These are phyloP conservation scores for Pelodiscus sinensis DNA, from an alignment of 2,113 vertebrate genomes.

Conservation along the genomic window DNA sequence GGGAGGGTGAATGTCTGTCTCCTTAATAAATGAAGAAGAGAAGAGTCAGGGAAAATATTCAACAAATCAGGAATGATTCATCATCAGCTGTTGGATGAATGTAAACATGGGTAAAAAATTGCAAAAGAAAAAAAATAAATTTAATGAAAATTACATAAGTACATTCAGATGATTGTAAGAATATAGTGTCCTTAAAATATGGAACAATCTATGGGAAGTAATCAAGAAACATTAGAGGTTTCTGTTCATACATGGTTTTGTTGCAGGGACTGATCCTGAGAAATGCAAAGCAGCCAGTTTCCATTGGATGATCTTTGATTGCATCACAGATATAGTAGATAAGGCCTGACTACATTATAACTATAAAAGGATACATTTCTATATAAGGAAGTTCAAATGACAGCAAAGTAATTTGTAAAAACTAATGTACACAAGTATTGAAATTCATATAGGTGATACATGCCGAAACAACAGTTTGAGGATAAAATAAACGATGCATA, in stretches of 20 bases:
- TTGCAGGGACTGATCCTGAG: background rate
- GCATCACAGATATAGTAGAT: background rate
- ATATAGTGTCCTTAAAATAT: background rate
- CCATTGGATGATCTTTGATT: background rate
- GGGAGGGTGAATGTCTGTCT: background rate
- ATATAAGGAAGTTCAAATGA: constrained; percentile 18
- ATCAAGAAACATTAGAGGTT: background rate
- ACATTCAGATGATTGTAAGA: background rate
- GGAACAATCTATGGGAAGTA: constrained; percentile 1
- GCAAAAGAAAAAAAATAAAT: background rate
- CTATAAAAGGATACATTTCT: background rate
- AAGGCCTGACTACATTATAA: constrained; percentile 22
- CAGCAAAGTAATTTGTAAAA: constrained; percentile 9
- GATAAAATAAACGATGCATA: background rate
- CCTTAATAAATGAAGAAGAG: background rate
- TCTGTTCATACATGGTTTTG: background rate
- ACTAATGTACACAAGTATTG: background rate
- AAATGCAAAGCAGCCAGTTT: background rate
- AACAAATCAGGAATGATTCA: background rate
- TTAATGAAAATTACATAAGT: background rate
- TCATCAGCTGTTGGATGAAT: background rate
- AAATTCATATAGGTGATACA: background rate
- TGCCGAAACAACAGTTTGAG: constrained; percentile 6
- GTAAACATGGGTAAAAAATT: background rate
- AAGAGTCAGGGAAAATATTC: background rate